phyloP scores from a whole-genome alignment of 2,797 vertebrate genomes.

The Dermochelys coriacea region DNA sequence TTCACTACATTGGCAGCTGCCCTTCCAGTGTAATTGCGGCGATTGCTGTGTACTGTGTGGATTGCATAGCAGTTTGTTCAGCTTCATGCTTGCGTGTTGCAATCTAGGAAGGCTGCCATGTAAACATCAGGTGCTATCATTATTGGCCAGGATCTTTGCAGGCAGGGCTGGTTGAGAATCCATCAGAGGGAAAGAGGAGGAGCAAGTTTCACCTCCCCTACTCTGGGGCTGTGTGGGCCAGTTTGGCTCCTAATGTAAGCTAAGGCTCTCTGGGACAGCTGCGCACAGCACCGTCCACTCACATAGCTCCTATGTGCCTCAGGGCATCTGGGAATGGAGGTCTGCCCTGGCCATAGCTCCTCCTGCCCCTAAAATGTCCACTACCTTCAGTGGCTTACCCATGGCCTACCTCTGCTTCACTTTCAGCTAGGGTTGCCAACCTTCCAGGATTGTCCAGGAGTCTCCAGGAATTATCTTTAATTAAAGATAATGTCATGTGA shows the following conservation, averaged over 20 bases:
- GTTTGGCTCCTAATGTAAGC: neutral
- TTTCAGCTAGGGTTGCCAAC: neutral
- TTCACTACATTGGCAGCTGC: neutral
- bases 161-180: rapidly evolving
- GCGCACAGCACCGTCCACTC: neutral
- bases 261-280: neutral
- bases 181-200: neutral
- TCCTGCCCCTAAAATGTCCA: neutral
- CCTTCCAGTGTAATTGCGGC: neutral
- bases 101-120: neutral
- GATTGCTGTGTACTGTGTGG: neutral
- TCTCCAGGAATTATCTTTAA: no score
- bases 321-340: neutral
- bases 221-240: neutral
- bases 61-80: neutral
- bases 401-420: neutral
- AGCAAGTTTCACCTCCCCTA: rapidly evolving
- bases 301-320: neutral
- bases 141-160: neutral
- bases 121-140: rapidly evolving
- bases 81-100: neutral
- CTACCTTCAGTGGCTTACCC: neutral
- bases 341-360: neutral
- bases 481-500: no score
- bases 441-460: no score